These are phyloP conservation scores for Beris chalybata DNA, from an alignment of 2,888 invertebrate species.

Conservation along the genomic window DNA sequence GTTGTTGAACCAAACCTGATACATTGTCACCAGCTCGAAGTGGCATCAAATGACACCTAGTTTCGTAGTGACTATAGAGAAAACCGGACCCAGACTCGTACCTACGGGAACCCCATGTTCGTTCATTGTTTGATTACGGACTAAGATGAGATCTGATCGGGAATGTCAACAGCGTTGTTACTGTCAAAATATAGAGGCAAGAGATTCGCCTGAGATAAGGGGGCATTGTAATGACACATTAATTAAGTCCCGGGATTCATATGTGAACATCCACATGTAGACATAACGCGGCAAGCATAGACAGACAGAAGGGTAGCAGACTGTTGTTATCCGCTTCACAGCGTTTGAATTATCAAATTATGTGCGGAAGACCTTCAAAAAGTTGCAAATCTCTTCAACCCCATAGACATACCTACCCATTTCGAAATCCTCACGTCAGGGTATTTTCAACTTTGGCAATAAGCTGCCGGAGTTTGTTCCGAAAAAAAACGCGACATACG, in stretches of 20 bases:
- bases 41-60: too few relatives aligned
- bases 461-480: slow-evolving; percentile 6
- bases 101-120: too few relatives aligned
- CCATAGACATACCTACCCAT: background rate
- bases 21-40: too few relatives aligned
- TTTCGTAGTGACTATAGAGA: too few relatives aligned
- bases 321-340: background rate
- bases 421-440: slow-evolving; percentile 20
- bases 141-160: slow-evolving; percentile 8
- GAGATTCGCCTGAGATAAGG: slow-evolving; percentile 24
- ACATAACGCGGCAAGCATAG: background rate
- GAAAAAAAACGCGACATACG: slow-evolving; percentile 29
- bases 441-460: slow-evolving; percentile 29
- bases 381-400: slow-evolving; percentile 7
- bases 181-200: slow-evolving; percentile 10
- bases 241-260: slow-evolving; percentile 30
- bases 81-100: too few relatives aligned
- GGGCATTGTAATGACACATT: slow-evolving; percentile 36
- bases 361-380: slow-evolving; percentile 15
- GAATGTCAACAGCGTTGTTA: slow-evolving; percentile 15
- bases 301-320: background rate
- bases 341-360: slow-evolving; percentile 16
- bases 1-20: too few relatives aligned
- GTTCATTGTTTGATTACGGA: too few relatives aligned
- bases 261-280: slow-evolving; percentile 1